phyloP scores from a whole-genome alignment of 2,888 invertebrate genomes.

The Trypoxylon attenuatum region DNA sequence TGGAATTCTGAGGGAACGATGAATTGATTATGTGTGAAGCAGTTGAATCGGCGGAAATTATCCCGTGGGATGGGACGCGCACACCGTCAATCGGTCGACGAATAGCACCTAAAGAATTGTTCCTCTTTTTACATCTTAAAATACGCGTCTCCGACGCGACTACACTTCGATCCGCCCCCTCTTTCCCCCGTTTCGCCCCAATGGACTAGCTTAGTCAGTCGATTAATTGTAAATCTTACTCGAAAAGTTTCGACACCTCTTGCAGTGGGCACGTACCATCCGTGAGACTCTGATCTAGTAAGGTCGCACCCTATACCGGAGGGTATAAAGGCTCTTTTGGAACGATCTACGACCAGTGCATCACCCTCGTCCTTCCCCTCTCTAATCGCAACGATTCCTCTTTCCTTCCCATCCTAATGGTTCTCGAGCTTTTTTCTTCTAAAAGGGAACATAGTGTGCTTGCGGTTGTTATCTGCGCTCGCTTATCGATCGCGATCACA shows the following conservation, averaged over 20 bases:
- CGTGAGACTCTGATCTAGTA: background rate
- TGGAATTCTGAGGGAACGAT: too few species aligned
- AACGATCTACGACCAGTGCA: background rate
- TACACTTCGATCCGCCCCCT: background rate
- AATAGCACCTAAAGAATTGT: background rate
- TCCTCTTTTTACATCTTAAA: background rate
- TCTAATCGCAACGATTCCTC: constrained; percentile 5
- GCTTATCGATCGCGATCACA: constrained; percentile 10
- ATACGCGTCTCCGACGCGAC: background rate
- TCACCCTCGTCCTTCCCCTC: background rate
- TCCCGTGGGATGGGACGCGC: background rate
- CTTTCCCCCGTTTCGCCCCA: too few species aligned
- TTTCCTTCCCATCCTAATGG: constrained; percentile 32
- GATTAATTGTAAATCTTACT: background rate
- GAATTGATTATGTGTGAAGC: background rate
- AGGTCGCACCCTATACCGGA: background rate
- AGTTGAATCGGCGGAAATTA: too few species aligned
- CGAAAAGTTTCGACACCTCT: background rate
- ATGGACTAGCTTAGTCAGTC: too few species aligned
- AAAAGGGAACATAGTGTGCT: constrained; percentile 43
- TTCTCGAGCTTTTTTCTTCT: constrained; percentile 13
- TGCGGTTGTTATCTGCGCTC: constrained; percentile 37
- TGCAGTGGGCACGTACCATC: background rate
- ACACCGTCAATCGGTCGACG: background rate
- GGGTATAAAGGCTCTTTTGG: background rate